These are phyloP conservation scores for Drosophila mojavensis DNA, from an alignment of 1,140 invertebrate species.

Conservation along the genomic window DNA sequence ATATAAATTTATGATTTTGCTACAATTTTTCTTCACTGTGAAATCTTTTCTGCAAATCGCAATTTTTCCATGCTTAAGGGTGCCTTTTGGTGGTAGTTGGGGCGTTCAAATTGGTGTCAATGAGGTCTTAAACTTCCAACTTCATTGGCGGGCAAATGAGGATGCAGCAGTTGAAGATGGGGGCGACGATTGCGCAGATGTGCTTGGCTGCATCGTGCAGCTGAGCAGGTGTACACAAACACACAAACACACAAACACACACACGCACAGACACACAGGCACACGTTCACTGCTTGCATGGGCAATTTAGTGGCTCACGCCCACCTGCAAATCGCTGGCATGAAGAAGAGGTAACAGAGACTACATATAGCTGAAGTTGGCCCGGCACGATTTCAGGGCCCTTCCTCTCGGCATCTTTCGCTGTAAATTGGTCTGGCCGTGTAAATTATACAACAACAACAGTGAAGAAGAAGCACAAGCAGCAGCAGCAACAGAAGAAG, in stretches of 20 bases:
- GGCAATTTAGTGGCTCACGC: constrained; percentile 66
- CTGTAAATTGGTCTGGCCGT: constrained; percentile 54
- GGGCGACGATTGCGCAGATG: constrained; percentile 32
- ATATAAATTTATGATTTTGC: too few species aligned
- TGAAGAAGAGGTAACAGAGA: constrained; percentile 41
- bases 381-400: constrained; percentile 52
- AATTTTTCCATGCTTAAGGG: constrained; percentile 3
- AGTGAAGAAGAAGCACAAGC: constrained; percentile 9
- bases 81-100: not conserved
- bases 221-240: constrained; percentile 26
- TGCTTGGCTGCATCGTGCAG: constrained; percentile 22
- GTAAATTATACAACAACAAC: constrained; percentile 67
- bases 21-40: too few species aligned
- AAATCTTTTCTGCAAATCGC: too few species aligned
- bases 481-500: constrained; percentile 26
- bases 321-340: constrained; percentile 58
- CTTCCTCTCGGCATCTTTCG: constrained; percentile 53
- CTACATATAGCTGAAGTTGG: constrained; percentile 37
- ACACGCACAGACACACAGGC: constrained; percentile 21
- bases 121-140: constrained; percentile 19
- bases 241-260: constrained; percentile 16
- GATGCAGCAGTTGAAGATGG: constrained; percentile 16
- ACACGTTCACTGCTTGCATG: constrained; percentile 10
- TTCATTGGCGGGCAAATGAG: constrained; percentile 38
- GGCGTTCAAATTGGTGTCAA: constrained; percentile 21